Conservation (phyloP, 2,888 invertebrate species). For the Nezara viridula region DNA sequence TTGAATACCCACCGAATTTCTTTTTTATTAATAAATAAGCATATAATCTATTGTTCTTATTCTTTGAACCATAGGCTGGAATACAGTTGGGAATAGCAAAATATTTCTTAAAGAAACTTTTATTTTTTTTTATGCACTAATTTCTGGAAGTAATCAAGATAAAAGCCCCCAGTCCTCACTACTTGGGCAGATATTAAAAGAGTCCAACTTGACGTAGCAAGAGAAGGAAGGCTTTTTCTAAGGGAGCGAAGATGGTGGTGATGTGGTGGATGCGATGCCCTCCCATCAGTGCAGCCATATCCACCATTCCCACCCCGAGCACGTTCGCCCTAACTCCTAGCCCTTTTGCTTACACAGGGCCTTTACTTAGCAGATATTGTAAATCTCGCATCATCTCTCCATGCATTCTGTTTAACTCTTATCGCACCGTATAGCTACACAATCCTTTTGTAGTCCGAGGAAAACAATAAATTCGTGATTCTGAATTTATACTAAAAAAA, state of each 20-base stretch:
- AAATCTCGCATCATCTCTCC: neutral
- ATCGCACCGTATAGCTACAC: neutral
- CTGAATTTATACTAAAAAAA: too few species aligned
- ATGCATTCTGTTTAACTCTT: neutral
- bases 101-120: too few species aligned
- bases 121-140: too few species aligned
- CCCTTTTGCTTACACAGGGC: neutral
- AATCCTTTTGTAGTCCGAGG: neutral
- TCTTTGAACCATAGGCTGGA: too few species aligned
- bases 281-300: neutral
- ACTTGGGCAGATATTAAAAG: neutral
- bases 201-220: neutral
- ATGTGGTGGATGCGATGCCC: too few species aligned
- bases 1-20: too few species aligned
- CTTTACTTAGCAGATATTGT: slow-evolving; percentile 11
- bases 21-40: too few species aligned
- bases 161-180: neutral
- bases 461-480: too few species aligned
- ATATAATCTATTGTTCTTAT: too few species aligned
- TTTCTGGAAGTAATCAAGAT: neutral
- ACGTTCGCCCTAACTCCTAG: neutral
- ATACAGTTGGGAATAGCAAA: too few species aligned
- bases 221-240: neutral
- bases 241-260: neutral
- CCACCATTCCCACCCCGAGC: neutral